Evolutionary conservation across 2,888 invertebrate species (phyloP).

Genomic region (Patella caerulea): DNA sequence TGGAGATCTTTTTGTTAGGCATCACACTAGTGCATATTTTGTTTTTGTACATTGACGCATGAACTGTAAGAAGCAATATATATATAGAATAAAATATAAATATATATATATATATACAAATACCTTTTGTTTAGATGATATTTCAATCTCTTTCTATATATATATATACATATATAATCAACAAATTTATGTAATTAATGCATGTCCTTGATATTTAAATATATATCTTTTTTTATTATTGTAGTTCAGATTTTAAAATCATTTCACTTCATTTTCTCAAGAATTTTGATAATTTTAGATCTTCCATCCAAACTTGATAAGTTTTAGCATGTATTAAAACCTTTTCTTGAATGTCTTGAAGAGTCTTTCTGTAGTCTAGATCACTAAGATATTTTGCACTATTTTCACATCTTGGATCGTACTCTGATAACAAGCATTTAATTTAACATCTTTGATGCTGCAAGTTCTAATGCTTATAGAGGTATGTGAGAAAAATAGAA

Average conservation of each 20-base stretch:
- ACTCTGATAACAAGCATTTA: too few species aligned
- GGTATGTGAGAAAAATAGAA: too few species aligned
- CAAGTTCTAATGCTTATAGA: too few species aligned
- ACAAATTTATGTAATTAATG: too few species aligned
- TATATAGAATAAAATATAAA: not conserved
- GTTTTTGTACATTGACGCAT: not conserved
- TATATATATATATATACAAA: not conserved
- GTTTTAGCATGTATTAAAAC: not conserved
- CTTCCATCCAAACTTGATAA: not conserved
- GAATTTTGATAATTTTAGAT: not conserved
- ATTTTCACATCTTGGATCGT: too few species aligned
- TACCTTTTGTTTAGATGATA: not conserved
- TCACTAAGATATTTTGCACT: too few species aligned
- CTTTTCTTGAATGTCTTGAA: too few species aligned
- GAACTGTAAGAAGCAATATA: not conserved
- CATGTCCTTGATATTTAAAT: not conserved
- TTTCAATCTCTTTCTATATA: not conserved
- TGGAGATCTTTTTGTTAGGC: conserved; percentile 1
- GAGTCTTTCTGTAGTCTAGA: too few species aligned
- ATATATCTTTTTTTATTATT: conserved; percentile 8
- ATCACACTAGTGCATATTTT: not conserved
- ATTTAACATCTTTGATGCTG: too few species aligned
- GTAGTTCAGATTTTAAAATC: not conserved
- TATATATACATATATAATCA: too few species aligned
- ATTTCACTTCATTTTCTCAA: not conserved